Percentiles rank a stretch among this genome's conserved stretches.
phyloP scores from a whole-genome alignment of 2,113 vertebrate species.

The Atlantisia rogersi region DNA sequence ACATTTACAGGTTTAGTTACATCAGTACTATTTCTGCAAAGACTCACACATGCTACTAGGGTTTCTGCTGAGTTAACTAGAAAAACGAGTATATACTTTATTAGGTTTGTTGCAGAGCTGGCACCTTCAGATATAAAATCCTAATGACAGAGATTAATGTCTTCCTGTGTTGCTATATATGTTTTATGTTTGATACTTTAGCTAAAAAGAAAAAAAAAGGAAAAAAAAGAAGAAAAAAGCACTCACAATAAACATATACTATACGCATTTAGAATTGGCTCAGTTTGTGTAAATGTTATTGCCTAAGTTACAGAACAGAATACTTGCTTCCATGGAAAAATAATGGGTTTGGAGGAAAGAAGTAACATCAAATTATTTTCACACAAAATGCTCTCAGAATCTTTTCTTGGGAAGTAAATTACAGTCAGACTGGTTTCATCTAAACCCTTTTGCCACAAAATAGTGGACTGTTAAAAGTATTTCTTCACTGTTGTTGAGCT shows the following conservation, averaged over 20 bases:
- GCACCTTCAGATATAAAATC: not conserved
- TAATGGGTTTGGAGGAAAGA: not conserved
- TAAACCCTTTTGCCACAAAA: not conserved
- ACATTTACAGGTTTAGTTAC: not conserved
- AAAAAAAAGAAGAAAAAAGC: not conserved
- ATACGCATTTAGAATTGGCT: not conserved
- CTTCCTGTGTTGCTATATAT: not conserved
- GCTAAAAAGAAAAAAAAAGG: not conserved
- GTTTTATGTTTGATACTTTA: not conserved
- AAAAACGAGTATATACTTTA: not conserved
- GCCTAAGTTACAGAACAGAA: not conserved
- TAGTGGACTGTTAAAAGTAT: not conserved
- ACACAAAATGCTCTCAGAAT: not conserved
- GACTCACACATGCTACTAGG: not conserved
- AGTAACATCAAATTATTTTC: not conserved
- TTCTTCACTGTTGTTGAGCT: not conserved
- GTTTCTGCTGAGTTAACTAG: not conserved
- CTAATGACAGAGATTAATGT: not conserved
- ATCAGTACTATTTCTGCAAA: not conserved
- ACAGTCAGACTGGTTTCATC: not conserved
- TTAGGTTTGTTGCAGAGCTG: not conserved
- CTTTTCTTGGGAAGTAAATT: not conserved
- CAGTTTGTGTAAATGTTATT: not conserved
- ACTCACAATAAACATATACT: not conserved
- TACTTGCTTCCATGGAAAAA: not conserved